Percentiles rank a stretch among this genome's conserved stretches.
Conservation (phyloP, 2,113 vertebrate genomes). For the Cephalopholis sonnerati region DNA sequence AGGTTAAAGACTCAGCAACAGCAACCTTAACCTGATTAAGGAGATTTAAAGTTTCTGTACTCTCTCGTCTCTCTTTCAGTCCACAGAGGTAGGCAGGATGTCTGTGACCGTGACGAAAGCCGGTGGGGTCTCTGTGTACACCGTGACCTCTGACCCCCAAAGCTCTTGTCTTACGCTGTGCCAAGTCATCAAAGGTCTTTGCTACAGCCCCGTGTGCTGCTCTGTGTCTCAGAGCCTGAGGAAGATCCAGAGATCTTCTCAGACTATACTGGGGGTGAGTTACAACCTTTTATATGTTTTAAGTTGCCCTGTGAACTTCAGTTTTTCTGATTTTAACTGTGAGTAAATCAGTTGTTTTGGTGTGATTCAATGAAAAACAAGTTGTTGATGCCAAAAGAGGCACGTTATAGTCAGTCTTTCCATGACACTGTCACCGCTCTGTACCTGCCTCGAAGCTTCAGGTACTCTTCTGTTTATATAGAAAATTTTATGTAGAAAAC, state of each 20-base stretch:
- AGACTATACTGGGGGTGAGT: slow-evolving; percentile 75
- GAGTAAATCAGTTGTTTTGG: too few species aligned
- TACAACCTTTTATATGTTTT: background rate
- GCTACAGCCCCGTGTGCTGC: slow-evolving; percentile 75
- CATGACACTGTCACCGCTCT: too few species aligned
- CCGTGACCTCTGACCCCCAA: slow-evolving; percentile 60
- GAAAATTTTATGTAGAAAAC: too few species aligned
- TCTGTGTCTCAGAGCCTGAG: slow-evolving; percentile 58
- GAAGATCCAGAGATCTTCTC: slow-evolving; percentile 4
- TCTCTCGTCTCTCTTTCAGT: background rate
- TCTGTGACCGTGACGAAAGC: slow-evolving; percentile 57
- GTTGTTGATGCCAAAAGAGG: too few species aligned
- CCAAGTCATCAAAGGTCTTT: slow-evolving; percentile 75
- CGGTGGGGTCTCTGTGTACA: slow-evolving; percentile 73
- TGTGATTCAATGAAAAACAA: too few species aligned
- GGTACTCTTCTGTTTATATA: too few species aligned
- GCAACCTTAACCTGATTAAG: background rate
- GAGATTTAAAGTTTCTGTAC: background rate
- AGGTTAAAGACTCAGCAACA: too few species aligned
- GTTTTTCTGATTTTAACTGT: too few species aligned
- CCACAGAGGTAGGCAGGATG: slow-evolving; percentile 62
- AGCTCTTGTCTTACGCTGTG: slow-evolving; percentile 68
- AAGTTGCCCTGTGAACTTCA: background rate
- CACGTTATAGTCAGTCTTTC: too few species aligned
- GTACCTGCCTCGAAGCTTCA: background rate